Conservation (phyloP, 2,113 vertebrate species). For the Microcebus ravelobensis region DNA sequence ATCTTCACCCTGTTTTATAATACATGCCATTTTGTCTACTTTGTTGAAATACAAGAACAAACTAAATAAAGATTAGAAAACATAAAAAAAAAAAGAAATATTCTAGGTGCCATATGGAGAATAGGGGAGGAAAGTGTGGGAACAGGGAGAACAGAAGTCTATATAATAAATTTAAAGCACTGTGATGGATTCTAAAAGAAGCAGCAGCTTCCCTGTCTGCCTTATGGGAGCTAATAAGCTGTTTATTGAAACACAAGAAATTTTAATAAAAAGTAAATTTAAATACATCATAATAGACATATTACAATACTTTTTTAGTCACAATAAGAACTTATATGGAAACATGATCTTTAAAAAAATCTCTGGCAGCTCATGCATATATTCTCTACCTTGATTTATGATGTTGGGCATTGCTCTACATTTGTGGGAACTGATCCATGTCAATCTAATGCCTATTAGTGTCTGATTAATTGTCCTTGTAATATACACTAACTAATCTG, state of each 20-base stretch:
- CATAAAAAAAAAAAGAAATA: not conserved
- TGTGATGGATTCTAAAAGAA: not conserved
- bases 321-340: not conserved
- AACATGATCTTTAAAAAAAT: not conserved
- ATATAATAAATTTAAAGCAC: not conserved
- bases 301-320: not conserved
- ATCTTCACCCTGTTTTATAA: not conserved
- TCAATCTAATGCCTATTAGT: constrained; percentile 51
- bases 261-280: constrained; percentile 1
- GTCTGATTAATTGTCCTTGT: constrained; percentile 65
- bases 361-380: not conserved
- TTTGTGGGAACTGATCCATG: constrained; percentile 67
- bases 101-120: not conserved
- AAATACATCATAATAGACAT: not conserved
- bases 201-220: not conserved
- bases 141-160: not conserved
- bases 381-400: constrained; percentile 61
- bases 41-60: not conserved
- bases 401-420: constrained; percentile 11
- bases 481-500: not conserved
- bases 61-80: not conserved
- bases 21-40: not conserved
- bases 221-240: not conserved
- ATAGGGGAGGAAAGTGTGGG: not conserved
- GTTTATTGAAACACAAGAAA: not conserved